phyloP scores from a whole-genome alignment of 2,113 vertebrate species.

The Strix aluco region DNA sequence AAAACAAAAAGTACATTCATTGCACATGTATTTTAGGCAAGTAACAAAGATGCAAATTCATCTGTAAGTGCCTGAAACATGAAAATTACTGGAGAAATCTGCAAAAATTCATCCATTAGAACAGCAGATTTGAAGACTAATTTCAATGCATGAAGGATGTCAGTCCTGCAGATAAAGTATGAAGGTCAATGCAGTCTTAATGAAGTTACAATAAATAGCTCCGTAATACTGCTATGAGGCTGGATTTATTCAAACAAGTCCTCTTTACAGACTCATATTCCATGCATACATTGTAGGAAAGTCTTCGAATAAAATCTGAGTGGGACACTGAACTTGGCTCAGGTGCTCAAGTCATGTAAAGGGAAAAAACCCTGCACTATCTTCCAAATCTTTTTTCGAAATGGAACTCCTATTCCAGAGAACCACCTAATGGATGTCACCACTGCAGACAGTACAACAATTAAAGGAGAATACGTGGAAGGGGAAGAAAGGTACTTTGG shows the following conservation, averaged over 20 bases:
- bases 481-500: background rate
- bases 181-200: background rate
- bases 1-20: background rate
- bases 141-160: background rate
- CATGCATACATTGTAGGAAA: background rate
- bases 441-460: background rate
- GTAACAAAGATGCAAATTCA: background rate
- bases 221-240: background rate
- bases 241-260: background rate
- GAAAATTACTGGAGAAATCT: background rate
- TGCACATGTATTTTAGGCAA: background rate
- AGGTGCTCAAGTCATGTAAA: background rate
- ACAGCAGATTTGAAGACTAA: background rate
- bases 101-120: background rate
- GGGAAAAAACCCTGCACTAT: background rate
- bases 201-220: background rate
- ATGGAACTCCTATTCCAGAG: background rate
- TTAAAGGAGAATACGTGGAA: background rate
- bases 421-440: background rate
- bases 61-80: background rate
- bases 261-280: background rate
- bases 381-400: background rate
- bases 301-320: background rate
- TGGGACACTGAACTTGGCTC: background rate
- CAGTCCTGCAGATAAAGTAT: background rate